Conservation (phyloP, 1,140 invertebrate species). For the Drosophila sturtevanti region DNA sequence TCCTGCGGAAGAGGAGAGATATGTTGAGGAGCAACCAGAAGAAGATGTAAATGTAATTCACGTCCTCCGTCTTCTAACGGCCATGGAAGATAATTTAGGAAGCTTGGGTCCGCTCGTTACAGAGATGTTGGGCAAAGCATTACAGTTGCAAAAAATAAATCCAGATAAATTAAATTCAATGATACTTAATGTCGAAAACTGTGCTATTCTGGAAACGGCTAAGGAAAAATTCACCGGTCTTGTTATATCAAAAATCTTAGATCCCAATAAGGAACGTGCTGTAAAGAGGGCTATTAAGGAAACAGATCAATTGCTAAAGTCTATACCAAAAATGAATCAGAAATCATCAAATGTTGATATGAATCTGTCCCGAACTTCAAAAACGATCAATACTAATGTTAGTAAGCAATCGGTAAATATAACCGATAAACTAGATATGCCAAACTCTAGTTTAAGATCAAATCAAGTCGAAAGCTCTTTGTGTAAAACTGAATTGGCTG, state of each 20-base stretch:
- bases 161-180: conserved; percentile 38
- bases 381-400: neutral
- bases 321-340: conserved; percentile 10
- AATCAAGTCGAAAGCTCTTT: conserved; percentile 20
- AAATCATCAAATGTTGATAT: neutral
- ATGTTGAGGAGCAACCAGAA: neutral
- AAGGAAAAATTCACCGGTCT: conserved; percentile 75
- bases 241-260: conserved; percentile 63
- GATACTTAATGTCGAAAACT: conserved; percentile 60
- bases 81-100: conserved; percentile 90
- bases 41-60: conserved; percentile 83
- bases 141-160: conserved; percentile 86
- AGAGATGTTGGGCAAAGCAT: conserved; percentile 87
- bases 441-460: neutral
- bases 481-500: conserved; percentile 64
- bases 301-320: conserved; percentile 47
- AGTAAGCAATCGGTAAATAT: neutral
- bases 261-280: conserved; percentile 54
- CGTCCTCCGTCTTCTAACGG: conserved; percentile 88
- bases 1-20: neutral
- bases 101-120: conserved; percentile 90
- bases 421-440: conserved; percentile 9
- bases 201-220: conserved; percentile 61
- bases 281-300: conserved; percentile 64
- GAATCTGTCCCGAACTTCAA: neutral